Conservation (phyloP, 37 sponge, comb jelly and placozoan species). For the Theonella swinhoei region DNA sequence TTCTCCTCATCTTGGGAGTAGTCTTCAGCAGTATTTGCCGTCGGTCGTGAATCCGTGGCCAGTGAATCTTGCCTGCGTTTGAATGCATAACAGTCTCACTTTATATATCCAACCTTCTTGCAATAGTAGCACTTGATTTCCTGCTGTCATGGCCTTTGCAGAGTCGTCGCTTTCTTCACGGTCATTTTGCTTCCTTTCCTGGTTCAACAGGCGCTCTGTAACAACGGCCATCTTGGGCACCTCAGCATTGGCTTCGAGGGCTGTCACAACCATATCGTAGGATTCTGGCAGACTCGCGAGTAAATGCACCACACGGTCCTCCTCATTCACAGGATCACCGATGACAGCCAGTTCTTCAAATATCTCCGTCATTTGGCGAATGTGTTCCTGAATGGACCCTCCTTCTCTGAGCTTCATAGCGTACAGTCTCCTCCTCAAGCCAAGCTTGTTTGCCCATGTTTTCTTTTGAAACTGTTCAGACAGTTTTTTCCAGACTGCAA, state of each 20-base stretch:
- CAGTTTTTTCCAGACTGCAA: slow-evolving; percentile 41
- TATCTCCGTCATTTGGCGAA: slow-evolving; percentile 38
- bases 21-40: neutral
- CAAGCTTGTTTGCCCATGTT: slow-evolving; percentile 50
- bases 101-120: slow-evolving; percentile 6
- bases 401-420: slow-evolving; percentile 48
- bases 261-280: slow-evolving; percentile 45
- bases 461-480: slow-evolving; percentile 62
- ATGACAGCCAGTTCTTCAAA: slow-evolving; percentile 42
- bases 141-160: neutral
- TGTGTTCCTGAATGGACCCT: slow-evolving; percentile 33
- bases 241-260: slow-evolving; percentile 45
- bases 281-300: slow-evolving; percentile 60
- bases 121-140: slow-evolving; percentile 21
- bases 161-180: neutral
- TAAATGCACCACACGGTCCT: slow-evolving; percentile 51
- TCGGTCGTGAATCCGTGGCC: neutral
- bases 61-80: neutral
- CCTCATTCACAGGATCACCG: slow-evolving; percentile 32
- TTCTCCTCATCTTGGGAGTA: too few species aligned
- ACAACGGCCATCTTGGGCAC: slow-evolving; percentile 59
- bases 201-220: slow-evolving; percentile 36
- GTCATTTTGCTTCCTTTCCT: slow-evolving; percentile 44
- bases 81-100: slow-evolving; percentile 22
- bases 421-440: slow-evolving; percentile 36